Conservation (phyloP, 2,797 vertebrate species). For the Amblyraja radiata region DNA sequence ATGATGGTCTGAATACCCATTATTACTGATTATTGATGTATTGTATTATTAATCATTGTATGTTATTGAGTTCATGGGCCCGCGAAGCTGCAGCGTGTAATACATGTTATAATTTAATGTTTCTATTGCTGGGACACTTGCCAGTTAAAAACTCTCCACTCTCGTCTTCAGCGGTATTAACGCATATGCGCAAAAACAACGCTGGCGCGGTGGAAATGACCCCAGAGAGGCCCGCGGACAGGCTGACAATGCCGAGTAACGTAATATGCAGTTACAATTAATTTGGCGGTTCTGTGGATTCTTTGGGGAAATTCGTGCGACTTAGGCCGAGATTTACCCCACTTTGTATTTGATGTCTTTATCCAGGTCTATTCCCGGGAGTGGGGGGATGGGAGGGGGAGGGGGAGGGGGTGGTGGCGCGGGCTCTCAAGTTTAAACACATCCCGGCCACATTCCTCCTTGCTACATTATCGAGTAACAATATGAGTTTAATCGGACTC, state of each 20-base stretch:
- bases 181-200: background rate
- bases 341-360: background rate
- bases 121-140: no score
- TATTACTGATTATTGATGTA: no score
- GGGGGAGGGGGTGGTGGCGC: no score
- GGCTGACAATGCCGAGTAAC: background rate
- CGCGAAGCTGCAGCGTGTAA: no score
- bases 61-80: no score
- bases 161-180: background rate
- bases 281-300: background rate
- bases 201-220: background rate
- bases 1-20: no score
- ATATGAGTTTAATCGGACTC: background rate
- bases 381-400: no score
- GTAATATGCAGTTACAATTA: background rate
- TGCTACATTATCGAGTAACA: background rate
- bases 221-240: background rate
- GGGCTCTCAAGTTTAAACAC: background rate
- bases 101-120: no score
- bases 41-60: no score
- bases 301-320: background rate
- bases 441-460: background rate
- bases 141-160: no score
- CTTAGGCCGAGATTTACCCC: background rate
- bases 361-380: background rate